These are phyloP conservation scores for Chloromyia formosa DNA, from an alignment of 2,888 invertebrate genomes.

Conservation along the genomic window DNA sequence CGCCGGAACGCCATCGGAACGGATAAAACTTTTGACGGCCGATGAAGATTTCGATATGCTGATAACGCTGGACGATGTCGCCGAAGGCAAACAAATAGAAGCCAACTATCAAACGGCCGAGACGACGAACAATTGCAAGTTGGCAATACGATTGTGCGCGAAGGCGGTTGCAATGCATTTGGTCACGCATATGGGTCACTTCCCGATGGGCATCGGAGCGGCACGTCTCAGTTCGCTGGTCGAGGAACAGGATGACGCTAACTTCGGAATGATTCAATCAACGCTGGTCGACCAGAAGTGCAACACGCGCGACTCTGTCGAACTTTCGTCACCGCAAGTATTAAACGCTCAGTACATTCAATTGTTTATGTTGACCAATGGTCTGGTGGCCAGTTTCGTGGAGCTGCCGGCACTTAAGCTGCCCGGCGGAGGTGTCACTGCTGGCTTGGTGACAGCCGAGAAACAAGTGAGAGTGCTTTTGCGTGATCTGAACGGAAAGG, in stretches of 20 bases:
- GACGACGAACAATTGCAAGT: conserved; percentile 65
- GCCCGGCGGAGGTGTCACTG: conserved; percentile 79
- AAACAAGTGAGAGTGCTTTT: conserved; percentile 87
- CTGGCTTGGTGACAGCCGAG: conserved; percentile 80
- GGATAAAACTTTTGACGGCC: conserved; percentile 59
- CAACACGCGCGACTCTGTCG: conserved; percentile 62
- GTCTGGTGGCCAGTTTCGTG: conserved; percentile 86
- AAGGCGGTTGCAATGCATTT: conserved; percentile 78
- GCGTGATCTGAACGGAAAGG: conserved; percentile 91
- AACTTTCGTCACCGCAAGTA: conserved; percentile 82
- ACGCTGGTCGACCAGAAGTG: conserved; percentile 23
- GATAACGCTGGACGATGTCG: conserved; percentile 60
- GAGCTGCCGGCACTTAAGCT: conserved; percentile 87
- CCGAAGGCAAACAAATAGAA: conserved; percentile 56
- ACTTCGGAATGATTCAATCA: conserved; percentile 45
- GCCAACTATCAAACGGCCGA: conserved; percentile 62
- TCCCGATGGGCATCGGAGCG: conserved; percentile 91
- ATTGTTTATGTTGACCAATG: conserved; percentile 84
- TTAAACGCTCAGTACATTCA: conserved; percentile 85
- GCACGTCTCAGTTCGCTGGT: conserved; percentile 89
- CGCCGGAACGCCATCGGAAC: conserved; percentile 59
- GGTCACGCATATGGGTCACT: conserved; percentile 92
- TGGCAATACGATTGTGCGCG: conserved; percentile 69
- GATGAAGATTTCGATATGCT: conserved; percentile 64
- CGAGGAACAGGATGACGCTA: conserved; percentile 89